These are phyloP conservation scores for Rynchops niger DNA, from an alignment of 2,113 vertebrate species.

Conservation along the genomic window DNA sequence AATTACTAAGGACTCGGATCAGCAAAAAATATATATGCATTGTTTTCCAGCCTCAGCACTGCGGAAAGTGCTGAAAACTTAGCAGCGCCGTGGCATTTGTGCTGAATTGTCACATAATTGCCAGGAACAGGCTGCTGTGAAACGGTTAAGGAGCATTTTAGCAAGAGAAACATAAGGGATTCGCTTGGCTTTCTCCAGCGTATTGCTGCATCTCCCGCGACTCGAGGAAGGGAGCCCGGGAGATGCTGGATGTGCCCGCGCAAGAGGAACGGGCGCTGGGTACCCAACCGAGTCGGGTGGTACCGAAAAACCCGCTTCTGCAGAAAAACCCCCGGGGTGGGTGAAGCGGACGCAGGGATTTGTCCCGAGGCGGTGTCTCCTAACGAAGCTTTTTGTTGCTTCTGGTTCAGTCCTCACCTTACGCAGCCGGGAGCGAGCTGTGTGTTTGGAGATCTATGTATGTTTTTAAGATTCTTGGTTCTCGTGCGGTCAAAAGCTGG, in stretches of 20 bases:
- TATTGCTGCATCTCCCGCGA: not conserved
- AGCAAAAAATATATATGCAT: not conserved
- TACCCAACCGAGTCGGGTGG: not conserved
- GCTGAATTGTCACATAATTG: constrained; percentile 9
- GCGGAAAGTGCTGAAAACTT: constrained; percentile 44
- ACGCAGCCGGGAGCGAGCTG: not conserved
- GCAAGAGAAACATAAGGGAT: constrained; percentile 5
- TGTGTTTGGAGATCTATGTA: rapidly evolving
- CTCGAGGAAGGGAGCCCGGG: not conserved
- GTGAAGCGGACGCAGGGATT: rapidly evolving
- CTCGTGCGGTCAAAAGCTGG: not conserved
- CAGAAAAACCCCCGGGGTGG: rapidly evolving
- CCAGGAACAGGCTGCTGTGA: not conserved
- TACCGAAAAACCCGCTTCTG: not conserved
- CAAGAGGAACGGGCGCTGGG: not conserved
- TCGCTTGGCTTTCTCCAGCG: not conserved
- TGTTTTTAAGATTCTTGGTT: not conserved
- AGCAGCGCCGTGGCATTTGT: not conserved
- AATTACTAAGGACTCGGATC: constrained; percentile 58
- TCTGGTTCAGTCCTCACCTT: not conserved
- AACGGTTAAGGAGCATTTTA: constrained; percentile 19
- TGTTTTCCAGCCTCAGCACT: constrained; percentile 55
- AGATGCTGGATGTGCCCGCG: not conserved
- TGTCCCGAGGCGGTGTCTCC: not conserved
- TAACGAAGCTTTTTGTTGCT: not conserved